phyloP scores from a whole-genome alignment of 2,113 vertebrate genomes.

The Pteropus alecto region DNA sequence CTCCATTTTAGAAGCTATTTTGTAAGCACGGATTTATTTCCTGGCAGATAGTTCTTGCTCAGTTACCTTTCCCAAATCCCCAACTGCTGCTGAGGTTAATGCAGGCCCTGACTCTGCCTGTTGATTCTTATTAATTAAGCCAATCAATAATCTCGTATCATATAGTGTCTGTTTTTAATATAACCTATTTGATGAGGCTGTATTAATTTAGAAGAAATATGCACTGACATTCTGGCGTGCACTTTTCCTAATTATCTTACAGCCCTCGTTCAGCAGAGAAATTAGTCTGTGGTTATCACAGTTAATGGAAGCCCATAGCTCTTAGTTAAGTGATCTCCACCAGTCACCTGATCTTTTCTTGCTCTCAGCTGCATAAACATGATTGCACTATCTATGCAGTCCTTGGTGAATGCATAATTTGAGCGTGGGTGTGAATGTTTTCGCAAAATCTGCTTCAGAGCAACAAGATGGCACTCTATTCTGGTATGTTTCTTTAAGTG shows the following conservation, averaged over 20 bases:
- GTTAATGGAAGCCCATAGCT: constrained; percentile 61
- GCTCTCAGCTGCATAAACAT: constrained; percentile 40
- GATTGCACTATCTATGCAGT: neutral
- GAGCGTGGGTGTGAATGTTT: constrained; percentile 44
- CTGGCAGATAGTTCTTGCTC: neutral
- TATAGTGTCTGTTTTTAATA: constrained; percentile 70
- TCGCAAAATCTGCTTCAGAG: constrained; percentile 47
- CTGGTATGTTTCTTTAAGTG: neutral
- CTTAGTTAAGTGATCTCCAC: constrained; percentile 59
- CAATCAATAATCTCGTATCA: constrained; percentile 69
- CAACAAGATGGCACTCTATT: constrained; percentile 29
- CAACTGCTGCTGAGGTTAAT: constrained; percentile 62
- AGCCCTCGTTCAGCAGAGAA: constrained; percentile 51
- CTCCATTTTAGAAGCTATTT: constrained; percentile 3
- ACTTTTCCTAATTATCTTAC: constrained; percentile 70
- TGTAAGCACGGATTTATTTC: constrained; percentile 21
- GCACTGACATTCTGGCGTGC: constrained; percentile 45
- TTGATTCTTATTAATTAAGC: constrained; percentile 76
- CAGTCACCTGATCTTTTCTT: constrained; percentile 59
- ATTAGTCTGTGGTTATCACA: constrained; percentile 64
- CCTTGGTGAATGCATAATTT: constrained; percentile 45
- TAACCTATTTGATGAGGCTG: constrained; percentile 60
- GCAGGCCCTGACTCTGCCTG: constrained; percentile 56
- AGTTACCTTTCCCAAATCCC: constrained; percentile 22
- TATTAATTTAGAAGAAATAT: constrained; percentile 73